Base-by-base conservation (phyloP, 2,797 vertebrate genomes). In the Mastacembelus armatus region DNA sequence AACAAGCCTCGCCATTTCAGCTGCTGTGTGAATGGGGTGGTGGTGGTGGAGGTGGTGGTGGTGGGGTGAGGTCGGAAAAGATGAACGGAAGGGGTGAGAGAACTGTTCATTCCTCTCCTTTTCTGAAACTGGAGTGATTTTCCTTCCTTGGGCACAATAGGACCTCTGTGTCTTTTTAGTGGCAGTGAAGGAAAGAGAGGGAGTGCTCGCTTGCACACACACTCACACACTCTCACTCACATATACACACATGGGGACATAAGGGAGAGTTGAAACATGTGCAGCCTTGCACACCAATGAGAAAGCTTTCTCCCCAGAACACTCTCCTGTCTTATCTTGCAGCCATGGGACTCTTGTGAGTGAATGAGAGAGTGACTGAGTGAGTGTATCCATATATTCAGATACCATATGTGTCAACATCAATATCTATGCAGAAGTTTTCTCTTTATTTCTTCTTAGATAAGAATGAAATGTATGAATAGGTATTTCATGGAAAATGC, bases 121-220 rank as follows among this genome's bases (percentile, higher is more conserved):
- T 83, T 88, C 77, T 83, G 60, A 85, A 92, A 93, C 93, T 85
- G 74, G 83, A 91, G 89, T 89, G 89, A 92, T 92, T 93, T 92
- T 88, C 89, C 91, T 92, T 90, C 89, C 91, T 85, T 81, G 80
- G 85, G 82, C 89, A 94, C 93, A 94, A 94, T 92, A 90, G 91
- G 85, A 87, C 92, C 87, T 92, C 89, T 93, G 90, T 93, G 90
- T 92, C 87, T 90, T 85, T 86, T 90, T 89, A 88, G 84, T 85
- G 80, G 85, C 75, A 63, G 76, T 73, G 81, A 85, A 87, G 84
- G 86, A 84, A 82, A 78, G 75, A 72, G 74, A 78, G 65, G 52
- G 70, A 64, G 52, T 43, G 35, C 43, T 42, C 9, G 16, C 19
- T 7, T 39, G 10, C 50, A 29, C 39, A 38, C n/a, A 30, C 54